These are phyloP conservation scores for Nyctereutes procyonoides DNA, from an alignment of 2,113 vertebrate genomes.

Conservation along the genomic window DNA sequence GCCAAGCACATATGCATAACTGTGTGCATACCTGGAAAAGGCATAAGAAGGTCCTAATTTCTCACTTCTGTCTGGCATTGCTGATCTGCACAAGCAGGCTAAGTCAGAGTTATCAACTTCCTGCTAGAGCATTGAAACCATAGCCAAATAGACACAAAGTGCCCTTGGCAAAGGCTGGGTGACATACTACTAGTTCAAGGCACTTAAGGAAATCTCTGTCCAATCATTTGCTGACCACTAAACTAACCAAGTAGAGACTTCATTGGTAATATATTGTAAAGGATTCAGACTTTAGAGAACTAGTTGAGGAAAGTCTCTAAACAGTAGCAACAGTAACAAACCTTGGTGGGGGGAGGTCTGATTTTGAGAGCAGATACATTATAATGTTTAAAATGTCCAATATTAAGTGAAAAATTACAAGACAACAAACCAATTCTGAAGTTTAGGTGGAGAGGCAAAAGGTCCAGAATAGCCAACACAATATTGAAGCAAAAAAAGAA, in stretches of 20 bases:
- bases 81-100: neutral
- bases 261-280: neutral
- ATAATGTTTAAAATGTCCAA: neutral
- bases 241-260: neutral
- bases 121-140: neutral
- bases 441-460: neutral
- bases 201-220: neutral
- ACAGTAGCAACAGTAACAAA: neutral
- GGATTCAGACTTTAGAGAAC: neutral
- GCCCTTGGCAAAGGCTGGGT: neutral
- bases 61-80: neutral
- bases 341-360: neutral
- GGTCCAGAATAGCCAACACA: neutral
- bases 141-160: neutral
- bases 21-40: neutral
- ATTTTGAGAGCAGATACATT: neutral
- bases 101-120: neutral
- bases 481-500: slow-evolving; percentile 7
- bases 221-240: neutral
- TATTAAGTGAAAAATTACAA: neutral
- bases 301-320: neutral
- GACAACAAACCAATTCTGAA: neutral
- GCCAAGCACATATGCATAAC: neutral
- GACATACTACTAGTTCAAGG: neutral
- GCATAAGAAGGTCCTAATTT: neutral